These are phyloP conservation scores for Holcopasites calliopsidis DNA, from an alignment of 1,140 invertebrate species.

Conservation along the genomic window DNA sequence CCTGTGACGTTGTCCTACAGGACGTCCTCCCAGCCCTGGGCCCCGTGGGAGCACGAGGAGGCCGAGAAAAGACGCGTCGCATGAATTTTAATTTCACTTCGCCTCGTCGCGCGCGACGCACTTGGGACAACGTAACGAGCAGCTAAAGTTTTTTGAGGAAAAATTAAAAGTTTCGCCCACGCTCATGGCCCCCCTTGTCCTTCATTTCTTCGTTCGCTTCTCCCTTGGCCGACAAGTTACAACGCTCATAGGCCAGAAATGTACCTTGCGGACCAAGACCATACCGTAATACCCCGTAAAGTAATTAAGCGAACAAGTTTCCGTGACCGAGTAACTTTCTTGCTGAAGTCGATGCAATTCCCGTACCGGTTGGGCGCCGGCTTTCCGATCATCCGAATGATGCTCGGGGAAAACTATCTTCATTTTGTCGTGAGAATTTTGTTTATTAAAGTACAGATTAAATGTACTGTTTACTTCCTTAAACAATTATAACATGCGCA, in stretches of 20 bases:
- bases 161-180: slow-evolving; percentile 75
- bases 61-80: slow-evolving; percentile 73
- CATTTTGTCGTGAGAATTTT: background rate
- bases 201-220: slow-evolving; percentile 6
- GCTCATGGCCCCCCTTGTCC: slow-evolving; percentile 22
- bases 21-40: slow-evolving; percentile 58
- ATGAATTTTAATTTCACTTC: slow-evolving; percentile 78
- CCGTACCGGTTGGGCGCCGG: background rate
- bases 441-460: slow-evolving; percentile 21
- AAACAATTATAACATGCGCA: too few relatives aligned
- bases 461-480: too few relatives aligned
- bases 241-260: slow-evolving; percentile 34
- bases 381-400: background rate
- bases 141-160: slow-evolving; percentile 76
- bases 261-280: slow-evolving; percentile 43
- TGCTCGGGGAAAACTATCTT: background rate
- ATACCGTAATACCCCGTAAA: slow-evolving; percentile 59
- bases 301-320: slow-evolving; percentile 65
- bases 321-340: slow-evolving; percentile 25
- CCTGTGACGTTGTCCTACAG: slow-evolving; percentile 57
- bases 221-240: slow-evolving; percentile 46
- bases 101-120: slow-evolving; percentile 59
- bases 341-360: slow-evolving; percentile 53
- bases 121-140: slow-evolving; percentile 72
- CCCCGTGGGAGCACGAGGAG: slow-evolving; percentile 72